phyloP scores from a whole-genome alignment of 2,797 vertebrate species.

The Enteromius trimaculatus region DNA sequence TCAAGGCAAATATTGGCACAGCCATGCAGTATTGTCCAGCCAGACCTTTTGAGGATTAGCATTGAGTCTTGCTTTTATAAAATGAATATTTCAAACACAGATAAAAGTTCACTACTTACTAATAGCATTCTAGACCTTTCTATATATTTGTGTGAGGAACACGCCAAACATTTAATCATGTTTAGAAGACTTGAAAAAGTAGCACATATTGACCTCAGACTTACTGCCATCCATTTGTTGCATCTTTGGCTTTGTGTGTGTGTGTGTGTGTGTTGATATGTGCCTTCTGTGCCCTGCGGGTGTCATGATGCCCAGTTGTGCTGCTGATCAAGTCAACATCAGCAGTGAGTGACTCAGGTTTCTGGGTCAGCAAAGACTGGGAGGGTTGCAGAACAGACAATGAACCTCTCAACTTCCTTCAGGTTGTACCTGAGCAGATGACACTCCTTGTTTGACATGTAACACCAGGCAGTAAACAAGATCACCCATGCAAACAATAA shows the following conservation, averaged over 20 bases:
- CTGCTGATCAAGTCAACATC: constrained; percentile 13
- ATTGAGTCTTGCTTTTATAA: background rate
- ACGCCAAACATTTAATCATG: background rate
- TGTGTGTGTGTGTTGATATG: background rate
- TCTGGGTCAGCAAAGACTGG: constrained; percentile 35
- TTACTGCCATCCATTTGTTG: background rate
- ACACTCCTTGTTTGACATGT: constrained; percentile 20
- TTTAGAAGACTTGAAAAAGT: background rate
- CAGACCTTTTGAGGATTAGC: background rate
- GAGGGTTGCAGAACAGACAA: constrained; percentile 20
- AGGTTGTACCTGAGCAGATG: background rate
- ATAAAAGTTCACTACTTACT: background rate
- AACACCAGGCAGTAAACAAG: constrained; percentile 32
- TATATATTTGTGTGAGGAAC: background rate
- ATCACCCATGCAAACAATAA: constrained; percentile 1
- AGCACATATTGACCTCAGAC: background rate
- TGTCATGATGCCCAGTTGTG: background rate
- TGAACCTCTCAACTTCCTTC: constrained; percentile 28
- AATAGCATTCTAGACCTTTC: background rate
- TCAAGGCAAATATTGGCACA: background rate
- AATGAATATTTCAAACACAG: background rate
- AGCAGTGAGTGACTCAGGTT: constrained; percentile 17
- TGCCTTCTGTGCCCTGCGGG: background rate
- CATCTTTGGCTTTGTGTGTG: background rate
- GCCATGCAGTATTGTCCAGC: background rate